Percentiles rank a stretch among this genome's conserved stretches.
Conservation (phyloP, 2,888 invertebrate genomes). For the Oscheius sp. region DNA sequence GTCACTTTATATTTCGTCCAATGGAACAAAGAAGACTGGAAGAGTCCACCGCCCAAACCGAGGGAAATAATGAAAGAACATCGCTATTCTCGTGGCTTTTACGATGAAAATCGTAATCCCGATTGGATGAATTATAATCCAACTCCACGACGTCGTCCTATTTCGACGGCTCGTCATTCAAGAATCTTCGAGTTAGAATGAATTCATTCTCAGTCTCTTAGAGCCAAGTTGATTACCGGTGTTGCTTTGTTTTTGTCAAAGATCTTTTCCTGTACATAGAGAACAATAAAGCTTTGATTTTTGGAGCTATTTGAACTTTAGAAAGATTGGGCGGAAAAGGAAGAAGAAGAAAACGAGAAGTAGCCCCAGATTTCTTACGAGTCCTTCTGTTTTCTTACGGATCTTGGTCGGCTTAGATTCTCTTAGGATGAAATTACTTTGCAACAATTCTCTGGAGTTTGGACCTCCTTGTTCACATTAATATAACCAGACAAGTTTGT, state of each 20-base stretch:
- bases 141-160: conserved; percentile 13
- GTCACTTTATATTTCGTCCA: conserved; percentile 45
- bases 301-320: background rate
- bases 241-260: background rate
- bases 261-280: background rate
- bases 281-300: background rate
- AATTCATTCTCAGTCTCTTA: background rate
- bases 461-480: too few relatives aligned
- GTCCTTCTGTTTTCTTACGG: too few relatives aligned
- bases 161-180: conserved; percentile 4
- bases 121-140: conserved; percentile 8
- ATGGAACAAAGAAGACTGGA: conserved; percentile 48
- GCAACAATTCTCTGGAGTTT: too few relatives aligned
- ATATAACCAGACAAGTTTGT: too few relatives aligned
- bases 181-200: conserved; percentile 18
- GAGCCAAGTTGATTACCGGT: background rate
- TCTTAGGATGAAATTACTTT: too few relatives aligned
- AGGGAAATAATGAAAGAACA: background rate
- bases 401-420: too few relatives aligned
- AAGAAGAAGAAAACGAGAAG: too few relatives aligned
- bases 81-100: background rate
- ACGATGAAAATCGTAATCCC: conserved; percentile 19
- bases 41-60: background rate
- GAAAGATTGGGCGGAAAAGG: too few relatives aligned
- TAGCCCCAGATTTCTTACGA: too few relatives aligned